A percentile compares a stretch with the other conserved stretches of the same genome.
Conservation (phyloP, 2,797 vertebrate genomes). For the Mus minutoides region DNA sequence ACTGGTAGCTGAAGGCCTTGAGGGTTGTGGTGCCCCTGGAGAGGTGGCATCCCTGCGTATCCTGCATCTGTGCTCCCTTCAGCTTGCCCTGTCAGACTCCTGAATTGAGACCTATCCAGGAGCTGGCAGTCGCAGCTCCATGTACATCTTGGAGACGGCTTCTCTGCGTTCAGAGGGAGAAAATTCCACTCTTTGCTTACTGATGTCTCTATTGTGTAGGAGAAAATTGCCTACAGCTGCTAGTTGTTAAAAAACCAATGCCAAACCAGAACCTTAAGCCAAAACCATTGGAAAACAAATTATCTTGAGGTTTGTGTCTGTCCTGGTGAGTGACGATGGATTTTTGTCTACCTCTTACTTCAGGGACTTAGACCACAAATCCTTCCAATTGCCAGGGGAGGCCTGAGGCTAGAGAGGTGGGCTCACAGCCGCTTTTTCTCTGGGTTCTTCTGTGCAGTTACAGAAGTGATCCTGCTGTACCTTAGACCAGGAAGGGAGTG, state of each 20-base stretch:
- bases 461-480: neutral
- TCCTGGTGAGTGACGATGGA: slow-evolving; percentile 76
- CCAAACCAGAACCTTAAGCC: slow-evolving; percentile 76
- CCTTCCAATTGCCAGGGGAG: slow-evolving; percentile 22
- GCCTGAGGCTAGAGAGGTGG: slow-evolving; percentile 20
- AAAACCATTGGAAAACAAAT: slow-evolving; percentile 83
- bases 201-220: slow-evolving; percentile 80
- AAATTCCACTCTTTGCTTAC: slow-evolving; percentile 57
- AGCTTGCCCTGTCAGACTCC: neutral
- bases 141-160: slow-evolving; percentile 47
- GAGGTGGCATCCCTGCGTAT: neutral
- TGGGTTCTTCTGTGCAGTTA: neutral
- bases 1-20: neutral
- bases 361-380: slow-evolving; percentile 69
- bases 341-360: slow-evolving; percentile 77
- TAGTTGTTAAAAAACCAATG: slow-evolving; percentile 73
- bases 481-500: neutral
- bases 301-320: slow-evolving; percentile 78
- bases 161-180: slow-evolving; percentile 62
- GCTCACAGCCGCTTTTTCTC: neutral
- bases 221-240: slow-evolving; percentile 79
- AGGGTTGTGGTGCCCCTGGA: neutral
- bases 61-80: neutral
- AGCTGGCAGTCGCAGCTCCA: neutral
- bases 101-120: neutral